Evolutionary conservation across 1,140 invertebrate genomes (phyloP).

Genomic region (Sipha flava): DNA sequence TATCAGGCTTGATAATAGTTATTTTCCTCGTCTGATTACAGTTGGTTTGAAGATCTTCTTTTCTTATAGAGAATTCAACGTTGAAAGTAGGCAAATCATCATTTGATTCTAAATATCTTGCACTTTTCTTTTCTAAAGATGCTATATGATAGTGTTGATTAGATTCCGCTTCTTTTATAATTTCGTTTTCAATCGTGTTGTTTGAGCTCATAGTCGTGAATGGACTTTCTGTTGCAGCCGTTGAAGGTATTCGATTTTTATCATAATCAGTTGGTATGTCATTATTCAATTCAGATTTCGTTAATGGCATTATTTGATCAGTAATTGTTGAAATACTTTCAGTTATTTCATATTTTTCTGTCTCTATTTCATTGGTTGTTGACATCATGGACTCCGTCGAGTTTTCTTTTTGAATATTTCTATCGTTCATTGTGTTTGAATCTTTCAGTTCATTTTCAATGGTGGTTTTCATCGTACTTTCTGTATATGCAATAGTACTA

Average conservation of each 20-base stretch:
- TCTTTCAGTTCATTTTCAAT: neutral
- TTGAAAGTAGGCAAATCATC: constrained; percentile 9
- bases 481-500: neutral
- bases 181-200: neutral
- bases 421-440: neutral
- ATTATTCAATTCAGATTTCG: neutral
- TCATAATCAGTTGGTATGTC: neutral
- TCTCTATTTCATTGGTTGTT: neutral
- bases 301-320: neutral
- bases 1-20: neutral
- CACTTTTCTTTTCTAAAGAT: neutral
- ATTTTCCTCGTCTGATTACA: neutral
- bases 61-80: neutral
- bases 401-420: neutral
- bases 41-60: neutral
- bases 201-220: neutral
- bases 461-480: neutral
- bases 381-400: neutral
- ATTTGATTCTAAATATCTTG: neutral
- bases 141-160: neutral
- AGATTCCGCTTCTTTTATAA: constrained; percentile 5
- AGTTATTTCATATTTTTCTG: neutral
- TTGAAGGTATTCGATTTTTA: neutral
- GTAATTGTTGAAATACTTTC: neutral
- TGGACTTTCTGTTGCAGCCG: neutral